Base-by-base conservation (phyloP, 2,113 vertebrate species). In the Dissostichus mawsoni region DNA sequence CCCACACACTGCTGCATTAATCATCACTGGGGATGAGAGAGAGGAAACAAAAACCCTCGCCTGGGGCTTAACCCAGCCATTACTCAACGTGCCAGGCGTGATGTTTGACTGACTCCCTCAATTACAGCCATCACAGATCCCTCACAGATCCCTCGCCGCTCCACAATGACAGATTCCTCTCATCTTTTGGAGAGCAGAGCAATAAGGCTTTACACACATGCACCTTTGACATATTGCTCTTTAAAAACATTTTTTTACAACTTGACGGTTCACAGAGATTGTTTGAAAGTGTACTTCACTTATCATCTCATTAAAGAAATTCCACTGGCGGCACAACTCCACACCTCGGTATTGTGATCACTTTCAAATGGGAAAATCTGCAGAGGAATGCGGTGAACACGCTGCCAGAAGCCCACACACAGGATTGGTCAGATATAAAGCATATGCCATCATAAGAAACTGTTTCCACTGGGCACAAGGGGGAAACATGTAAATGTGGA, bases 301-400 rank as follows among this genome's bases (percentile, higher is more conserved):
- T 81, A 82, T 82, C 71, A 45, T 80, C 72, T 86, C 79, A 69
- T 88, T 84, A 68, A 85, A 89, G 56, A 80, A 77, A 64, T 66
- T 80, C 87, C 72, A 67, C 77, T 73, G 63, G 8, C 74, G 29
- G 70, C 65, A 67, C 64, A 80, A 69, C 83, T 83, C 86, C 78
- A 74, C 82, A 90, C 89, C 87, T 82, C 85, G 45, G 73, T 75
- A 88, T 92, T 92, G 85, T 91, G 89, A 92, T 88, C 84, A 85
- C 80, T 87, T 92, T 90, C 81, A 89, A 91, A 92, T 80, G 90
- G 29, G 88, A 93, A 93, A 92, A 90, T 92, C 88, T 91, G 71
- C 72, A 11, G 45, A 87, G 90, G 92, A 91, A 93, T 90, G 88
- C 79, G 25, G 80, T 14, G 79, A 74, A 33, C 78, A 44, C 4